These are phyloP conservation scores for Amorpha juglandis DNA, from an alignment of 2,888 invertebrate species.

Conservation along the genomic window DNA sequence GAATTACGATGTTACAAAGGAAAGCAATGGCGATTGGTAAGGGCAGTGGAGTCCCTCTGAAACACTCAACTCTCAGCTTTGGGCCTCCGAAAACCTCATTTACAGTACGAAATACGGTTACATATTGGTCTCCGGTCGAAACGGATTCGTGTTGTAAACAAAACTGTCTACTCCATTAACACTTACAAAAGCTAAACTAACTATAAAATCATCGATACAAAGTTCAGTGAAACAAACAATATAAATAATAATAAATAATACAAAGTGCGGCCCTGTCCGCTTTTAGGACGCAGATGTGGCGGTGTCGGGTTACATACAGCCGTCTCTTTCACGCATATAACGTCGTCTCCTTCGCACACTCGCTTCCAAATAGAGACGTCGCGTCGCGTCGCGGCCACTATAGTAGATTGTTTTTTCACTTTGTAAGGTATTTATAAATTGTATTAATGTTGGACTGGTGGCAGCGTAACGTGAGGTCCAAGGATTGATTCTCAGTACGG, in stretches of 20 bases:
- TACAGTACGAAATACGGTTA: no score
- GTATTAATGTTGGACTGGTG: neutral
- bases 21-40: no score
- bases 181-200: no score
- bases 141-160: no score
- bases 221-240: slow-evolving; percentile 28
- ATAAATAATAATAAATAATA: slow-evolving; percentile 48
- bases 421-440: slow-evolving; percentile 21
- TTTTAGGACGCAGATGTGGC: slow-evolving; percentile 78
- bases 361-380: slow-evolving; percentile 47
- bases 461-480: neutral
- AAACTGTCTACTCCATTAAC: no score
- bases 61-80: no score
- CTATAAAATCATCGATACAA: slow-evolving; percentile 26
- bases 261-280: slow-evolving; percentile 64
- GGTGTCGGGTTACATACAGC: slow-evolving; percentile 67
- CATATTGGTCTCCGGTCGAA: no score
- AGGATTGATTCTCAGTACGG: neutral
- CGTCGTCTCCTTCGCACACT: slow-evolving; percentile 46
- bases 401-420: slow-evolving; percentile 8
- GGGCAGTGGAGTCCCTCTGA: no score
- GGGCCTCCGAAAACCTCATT: no score
- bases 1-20: no score
- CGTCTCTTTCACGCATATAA: slow-evolving; percentile 50
- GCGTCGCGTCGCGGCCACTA: slow-evolving; percentile 38